These are phyloP conservation scores for Branchellion lobata DNA, from an alignment of 2,888 invertebrate species.

Conservation along the genomic window DNA sequence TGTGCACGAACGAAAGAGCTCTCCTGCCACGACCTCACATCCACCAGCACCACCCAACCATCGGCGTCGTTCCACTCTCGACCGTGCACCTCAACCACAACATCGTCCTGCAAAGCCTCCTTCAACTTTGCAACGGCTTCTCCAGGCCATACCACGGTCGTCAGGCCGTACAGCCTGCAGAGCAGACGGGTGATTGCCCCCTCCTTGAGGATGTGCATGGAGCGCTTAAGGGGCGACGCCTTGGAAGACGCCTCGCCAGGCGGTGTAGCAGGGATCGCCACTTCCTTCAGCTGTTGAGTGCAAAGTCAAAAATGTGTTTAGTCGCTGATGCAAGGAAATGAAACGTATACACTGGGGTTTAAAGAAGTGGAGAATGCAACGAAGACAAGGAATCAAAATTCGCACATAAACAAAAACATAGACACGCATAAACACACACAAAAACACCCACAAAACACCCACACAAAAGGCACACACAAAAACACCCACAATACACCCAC, in stretches of 20 bases:
- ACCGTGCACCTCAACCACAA: constrained; percentile 7
- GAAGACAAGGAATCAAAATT: too few species aligned
- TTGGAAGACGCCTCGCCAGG: too few species aligned
- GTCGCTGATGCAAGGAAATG: too few species aligned
- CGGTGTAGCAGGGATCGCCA: too few species aligned
- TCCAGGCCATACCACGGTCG: background rate
- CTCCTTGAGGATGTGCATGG: background rate
- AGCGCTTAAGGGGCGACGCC: too few species aligned
- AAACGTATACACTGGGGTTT: too few species aligned
- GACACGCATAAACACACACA: background rate
- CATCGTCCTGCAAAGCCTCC: background rate
- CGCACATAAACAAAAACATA: too few species aligned
- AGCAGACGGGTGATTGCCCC: background rate
- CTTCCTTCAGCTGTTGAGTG: too few species aligned
- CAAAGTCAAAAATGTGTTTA: too few species aligned
- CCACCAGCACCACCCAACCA: background rate
- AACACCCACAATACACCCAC: background rate
- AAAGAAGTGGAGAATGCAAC: too few species aligned
- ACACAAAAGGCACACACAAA: background rate
- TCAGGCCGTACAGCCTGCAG: background rate
- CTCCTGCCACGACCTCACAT: background rate
- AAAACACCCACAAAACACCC: background rate
- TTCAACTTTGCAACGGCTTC: background rate
- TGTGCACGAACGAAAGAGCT: background rate
- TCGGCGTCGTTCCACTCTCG: background rate